Base-by-base conservation (phyloP, 2,797 vertebrate species). In the Australoheros facetus region DNA sequence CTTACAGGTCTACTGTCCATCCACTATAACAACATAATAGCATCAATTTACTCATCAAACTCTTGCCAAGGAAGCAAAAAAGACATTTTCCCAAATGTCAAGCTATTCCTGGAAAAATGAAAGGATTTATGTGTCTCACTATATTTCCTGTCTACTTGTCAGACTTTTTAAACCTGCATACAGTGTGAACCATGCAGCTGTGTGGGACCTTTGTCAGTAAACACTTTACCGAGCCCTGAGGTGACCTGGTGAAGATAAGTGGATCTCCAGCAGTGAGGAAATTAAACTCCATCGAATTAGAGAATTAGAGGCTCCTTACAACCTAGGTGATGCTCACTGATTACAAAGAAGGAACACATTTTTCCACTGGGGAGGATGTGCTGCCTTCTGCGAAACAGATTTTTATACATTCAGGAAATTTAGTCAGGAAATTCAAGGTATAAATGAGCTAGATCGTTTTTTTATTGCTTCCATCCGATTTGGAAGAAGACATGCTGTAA, bases 251-350 rank as follows among this genome's bases (percentile, higher is more conserved):
- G 54, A 62, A 34, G 73, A 77, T 59, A 69, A 88, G 75, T 81
- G 77, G 71, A 77, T 72, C 78, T 88, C 84, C 90, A 85, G 87
- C 79, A 85, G 85, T 60, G 81, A 87, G 70, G 45, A 85, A 83
- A 82, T 85, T 26, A 70, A 77, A 77, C 32, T 73, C 56, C 78
- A 32, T 9, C 73, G 45, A 88, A 85, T 79, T 73, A 89, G 59
- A 78, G 59, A 69, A 84, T 64, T 45, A 69, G 64, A 69, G 64
- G 32, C 76, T 60, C 70, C 66, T 85, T 76, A 48, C 3, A 70
- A 81, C 71, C 55, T 34, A 28, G 55, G 34, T 30, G 17, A 80
- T 32, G n/a, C 58, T 58, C 57, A 42, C 53, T 58, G 64, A 80
- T 80, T 60, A 58, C 30, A 78, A 82, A 84, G 17, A 56, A 59